A percentile compares a stretch with the other conserved stretches of the same genome.
Evolutionary conservation across 2,888 invertebrate species (phyloP).

Genomic region (Caenorhabditis zanzibari): DNA sequence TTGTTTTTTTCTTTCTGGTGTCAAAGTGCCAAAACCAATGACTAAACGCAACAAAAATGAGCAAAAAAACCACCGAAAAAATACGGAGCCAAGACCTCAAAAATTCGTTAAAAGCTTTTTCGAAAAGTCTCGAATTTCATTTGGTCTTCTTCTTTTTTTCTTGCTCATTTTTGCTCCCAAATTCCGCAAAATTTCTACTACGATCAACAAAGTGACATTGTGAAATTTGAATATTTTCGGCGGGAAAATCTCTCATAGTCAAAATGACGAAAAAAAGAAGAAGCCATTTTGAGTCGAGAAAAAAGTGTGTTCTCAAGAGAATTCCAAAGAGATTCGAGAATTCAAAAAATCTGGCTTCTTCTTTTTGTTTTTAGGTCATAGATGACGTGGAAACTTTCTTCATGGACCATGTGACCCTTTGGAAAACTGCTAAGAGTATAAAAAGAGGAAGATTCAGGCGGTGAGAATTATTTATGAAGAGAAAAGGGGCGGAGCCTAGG

Average conservation of each 20-base stretch:
- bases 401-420: background rate
- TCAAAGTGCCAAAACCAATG: slow-evolving; percentile 21
- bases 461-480: slow-evolving; percentile 15
- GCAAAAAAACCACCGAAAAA: background rate
- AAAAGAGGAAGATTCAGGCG: background rate
- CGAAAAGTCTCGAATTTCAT: slow-evolving; percentile 49
- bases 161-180: background rate
- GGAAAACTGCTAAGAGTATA: background rate
- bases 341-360: slow-evolving; percentile 31
- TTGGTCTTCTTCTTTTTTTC: slow-evolving; percentile 18
- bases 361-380: slow-evolving; percentile 1
- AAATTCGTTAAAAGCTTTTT: slow-evolving; percentile 64
- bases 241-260: background rate
- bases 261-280: slow-evolving; percentile 2
- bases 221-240: slow-evolving; percentile 23
- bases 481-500: background rate
- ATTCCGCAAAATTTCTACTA: background rate
- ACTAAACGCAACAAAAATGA: slow-evolving; percentile 7
- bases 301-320: slow-evolving; percentile 26
- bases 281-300: slow-evolving; percentile 4
- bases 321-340: background rate
- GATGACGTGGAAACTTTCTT: slow-evolving; percentile 20
- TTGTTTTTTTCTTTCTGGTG: background rate
- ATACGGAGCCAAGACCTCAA: slow-evolving; percentile 27
- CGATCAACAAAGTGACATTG: background rate